Base-by-base conservation (phyloP, 2,113 vertebrate species). In the Lampris megalopsis region DNA sequence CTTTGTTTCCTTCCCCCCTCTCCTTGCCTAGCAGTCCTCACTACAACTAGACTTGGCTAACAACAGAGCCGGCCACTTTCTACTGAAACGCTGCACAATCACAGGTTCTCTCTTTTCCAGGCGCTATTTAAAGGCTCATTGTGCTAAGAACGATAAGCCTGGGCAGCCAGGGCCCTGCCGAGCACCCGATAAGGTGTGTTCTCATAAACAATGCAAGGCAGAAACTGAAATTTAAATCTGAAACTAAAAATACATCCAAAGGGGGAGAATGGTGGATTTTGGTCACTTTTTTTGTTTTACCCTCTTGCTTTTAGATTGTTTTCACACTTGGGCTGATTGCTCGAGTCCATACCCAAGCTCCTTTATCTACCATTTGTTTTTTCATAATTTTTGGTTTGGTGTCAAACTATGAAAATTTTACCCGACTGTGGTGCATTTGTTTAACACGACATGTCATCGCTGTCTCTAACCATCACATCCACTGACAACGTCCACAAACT, bases 101-200 rank as follows among this genome's bases (percentile, higher is more conserved):
- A 77, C 50, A 53, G 56, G 42, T 41, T 50, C 11, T 56, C 61
- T 83, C n/a, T 78, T 84, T 73, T 87, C 43, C 35, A 0, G 38
- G 62, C 5, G 11, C 82, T 92, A 92, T 92, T 90, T 92, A 85
- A 77, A 83, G 86, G 70, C 67, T 68, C 83, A 79, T 83, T 87
- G 88, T 88, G 85, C 57, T 71, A 65, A n/a, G 64, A 52, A 52
- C 85, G 88, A 90, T 89, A 89, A 91, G 83, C 56, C 61, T 61
- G 45, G 48, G 73, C 68, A 73, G 71, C 63, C 81, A 40, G 71
- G 61, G 79, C 62, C 4, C 56, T 53, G 69, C 72, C 81, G 48
- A 79, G 79, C 80, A 72, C 9, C 70, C 24, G 86, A 91, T 92
- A 89, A 86, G 43, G 68, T 59, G 13, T 40, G 8, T 63, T 72